Base-by-base conservation (phyloP, 2,797 vertebrate genomes). In the Mycteria americana region DNA sequence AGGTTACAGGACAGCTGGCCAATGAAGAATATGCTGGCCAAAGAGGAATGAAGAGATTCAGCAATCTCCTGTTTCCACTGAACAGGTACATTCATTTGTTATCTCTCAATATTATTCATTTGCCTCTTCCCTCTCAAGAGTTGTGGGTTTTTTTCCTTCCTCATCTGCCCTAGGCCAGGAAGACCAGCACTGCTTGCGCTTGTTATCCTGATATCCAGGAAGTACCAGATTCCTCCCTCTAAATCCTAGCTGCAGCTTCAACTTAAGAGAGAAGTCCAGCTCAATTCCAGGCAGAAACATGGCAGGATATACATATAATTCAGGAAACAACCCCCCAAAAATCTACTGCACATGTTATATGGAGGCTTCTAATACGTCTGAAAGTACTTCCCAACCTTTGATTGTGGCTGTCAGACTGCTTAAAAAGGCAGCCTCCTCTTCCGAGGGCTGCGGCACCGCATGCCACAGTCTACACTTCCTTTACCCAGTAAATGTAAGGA, bases 351-450 rank as follows among this genome's bases (percentile, higher is more conserved):
- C 27, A 8, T 14, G 4, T 88, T 33, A 69, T 6, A 72, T 7
- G 45, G 30, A 86, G 22, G 65, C 24, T 93, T 81, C 62, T 56
- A 65, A 39, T 39, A 78, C 56, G 77, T 85, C 70, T 85, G 83
- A 67, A 92, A 6, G 18, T 27, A 78, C 28, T 77, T 75, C 68
- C 70, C 57, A 68, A 27, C 39, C 53, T 68, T 16, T 83, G 67
- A 31, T 13, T 0, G 0, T 23, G 59, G 57, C 53, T 74, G 33
- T 31, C 74, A 88, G 83, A 48, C 51, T 68, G 76, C 54, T 37
- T 39, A 13, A 7, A 28, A 51, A n/a, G 25, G 50, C 62, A 82
- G 28, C 15, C 72, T 63, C 35, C 62, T 46, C 60, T 48, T 62
- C 45, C 70, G 54, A n/a, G 35, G 35, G 31, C 45, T 35, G 46